Percentiles rank a stretch among this genome's conserved stretches.
These are phyloP conservation scores for Panagrolaimus sp. DNA, from an alignment of 1,140 invertebrate species.

Conservation along the genomic window DNA sequence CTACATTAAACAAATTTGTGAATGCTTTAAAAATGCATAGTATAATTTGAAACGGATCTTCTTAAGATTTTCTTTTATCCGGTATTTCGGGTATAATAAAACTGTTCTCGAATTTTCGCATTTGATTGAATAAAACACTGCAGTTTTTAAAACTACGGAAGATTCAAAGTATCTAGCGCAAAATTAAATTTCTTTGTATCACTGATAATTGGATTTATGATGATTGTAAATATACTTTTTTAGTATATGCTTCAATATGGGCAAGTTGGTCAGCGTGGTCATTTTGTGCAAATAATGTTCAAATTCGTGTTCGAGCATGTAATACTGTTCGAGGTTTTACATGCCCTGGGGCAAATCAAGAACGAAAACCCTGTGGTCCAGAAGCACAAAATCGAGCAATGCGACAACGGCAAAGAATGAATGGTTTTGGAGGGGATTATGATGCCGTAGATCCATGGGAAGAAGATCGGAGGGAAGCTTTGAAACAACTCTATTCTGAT, in stretches of 20 bases:
- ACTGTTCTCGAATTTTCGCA: too few species aligned
- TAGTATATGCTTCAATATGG: slow-evolving; percentile 58
- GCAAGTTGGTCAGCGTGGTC: slow-evolving; percentile 59
- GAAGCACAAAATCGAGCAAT: slow-evolving; percentile 3
- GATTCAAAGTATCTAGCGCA: too few species aligned
- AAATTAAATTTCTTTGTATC: too few species aligned
- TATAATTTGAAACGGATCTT: too few species aligned
- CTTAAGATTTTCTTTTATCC: too few species aligned
- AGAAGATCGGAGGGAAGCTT: slow-evolving; percentile 48
- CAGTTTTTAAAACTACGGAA: too few species aligned
- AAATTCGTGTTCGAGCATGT: slow-evolving; percentile 56
- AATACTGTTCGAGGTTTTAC: slow-evolving; percentile 59
- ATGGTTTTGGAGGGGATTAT: slow-evolving; percentile 30
- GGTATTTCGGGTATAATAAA: too few species aligned
- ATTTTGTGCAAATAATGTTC: slow-evolving; percentile 50
- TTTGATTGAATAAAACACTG: too few species aligned
- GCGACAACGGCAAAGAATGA: neutral
- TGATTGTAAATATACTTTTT: slow-evolving; percentile 21
- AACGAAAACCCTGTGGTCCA: slow-evolving; percentile 31
- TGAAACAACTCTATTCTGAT: slow-evolving; percentile 49
- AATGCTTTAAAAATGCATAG: too few species aligned
- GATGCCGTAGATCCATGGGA: slow-evolving; percentile 51
- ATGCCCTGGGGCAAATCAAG: slow-evolving; percentile 53
- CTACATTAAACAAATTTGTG: too few species aligned
- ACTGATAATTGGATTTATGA: too few species aligned